phyloP scores from a whole-genome alignment of 2,888 invertebrate species.

The Meandrusa payeni region DNA sequence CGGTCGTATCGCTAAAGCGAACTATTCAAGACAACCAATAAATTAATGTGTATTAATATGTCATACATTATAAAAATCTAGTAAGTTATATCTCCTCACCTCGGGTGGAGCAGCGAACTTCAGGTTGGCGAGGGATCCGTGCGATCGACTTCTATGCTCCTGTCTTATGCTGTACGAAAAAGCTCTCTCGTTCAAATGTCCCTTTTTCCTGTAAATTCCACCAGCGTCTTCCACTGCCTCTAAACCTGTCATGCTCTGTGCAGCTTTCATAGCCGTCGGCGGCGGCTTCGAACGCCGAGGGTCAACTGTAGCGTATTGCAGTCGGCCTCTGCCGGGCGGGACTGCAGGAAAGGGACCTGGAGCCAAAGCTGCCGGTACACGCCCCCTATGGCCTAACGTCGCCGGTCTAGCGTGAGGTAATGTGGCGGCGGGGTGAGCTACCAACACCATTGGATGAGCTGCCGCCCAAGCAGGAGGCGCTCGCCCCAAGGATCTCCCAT shows the following conservation, averaged over 20 bases:
- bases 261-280: slow-evolving; percentile 83
- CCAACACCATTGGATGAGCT: slow-evolving; percentile 71
- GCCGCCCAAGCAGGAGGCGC: slow-evolving; percentile 71
- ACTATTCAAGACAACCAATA: too few relatives aligned
- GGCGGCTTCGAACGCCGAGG: slow-evolving; percentile 83
- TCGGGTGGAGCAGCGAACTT: slow-evolving; percentile 90
- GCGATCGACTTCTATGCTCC: slow-evolving; percentile 95
- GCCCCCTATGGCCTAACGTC: slow-evolving; percentile 79
- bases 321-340: slow-evolving; percentile 59
- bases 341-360: slow-evolving; percentile 65
- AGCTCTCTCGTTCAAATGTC: slow-evolving; percentile 94
- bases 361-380: slow-evolving; percentile 80
- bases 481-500: slow-evolving; percentile 66
- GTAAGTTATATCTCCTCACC: slow-evolving; percentile 46
- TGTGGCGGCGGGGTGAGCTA: slow-evolving; percentile 71
- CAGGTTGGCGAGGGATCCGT: slow-evolving; percentile 94
- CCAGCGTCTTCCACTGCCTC: slow-evolving; percentile 83
- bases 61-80: too few relatives aligned
- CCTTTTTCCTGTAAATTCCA: slow-evolving; percentile 93
- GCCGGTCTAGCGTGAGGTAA: slow-evolving; percentile 69
- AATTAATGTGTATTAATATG: too few relatives aligned
- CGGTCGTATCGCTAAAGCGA: too few relatives aligned
- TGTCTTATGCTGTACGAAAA: slow-evolving; percentile 97
- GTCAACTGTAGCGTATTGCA: slow-evolving; percentile 83
- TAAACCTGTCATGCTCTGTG: slow-evolving; percentile 84